phyloP scores from a whole-genome alignment of 2,797 vertebrate genomes.

The Diceros bicornis region DNA sequence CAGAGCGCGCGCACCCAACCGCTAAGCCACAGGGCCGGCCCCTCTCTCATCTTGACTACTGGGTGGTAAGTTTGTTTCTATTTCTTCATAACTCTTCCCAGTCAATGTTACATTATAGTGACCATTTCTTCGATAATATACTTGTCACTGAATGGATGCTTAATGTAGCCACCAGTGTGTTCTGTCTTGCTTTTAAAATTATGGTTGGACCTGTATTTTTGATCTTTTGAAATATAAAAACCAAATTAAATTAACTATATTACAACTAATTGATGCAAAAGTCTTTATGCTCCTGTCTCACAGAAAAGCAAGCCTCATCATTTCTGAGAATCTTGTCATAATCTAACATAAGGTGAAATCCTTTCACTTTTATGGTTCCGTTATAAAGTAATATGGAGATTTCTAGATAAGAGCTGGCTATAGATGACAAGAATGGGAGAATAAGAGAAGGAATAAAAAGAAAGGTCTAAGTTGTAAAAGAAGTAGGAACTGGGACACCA shows the following conservation, averaged over 20 bases:
- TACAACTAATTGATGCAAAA: not conserved
- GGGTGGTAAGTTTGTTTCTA: not conserved
- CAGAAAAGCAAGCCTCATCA: not conserved
- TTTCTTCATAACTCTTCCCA: not conserved
- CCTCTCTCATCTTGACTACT: not conserved
- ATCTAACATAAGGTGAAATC: not conserved
- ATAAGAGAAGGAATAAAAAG: not conserved
- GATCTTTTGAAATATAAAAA: not conserved
- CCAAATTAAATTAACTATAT: not conserved
- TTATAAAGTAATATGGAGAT: not conserved
- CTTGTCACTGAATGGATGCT: not conserved
- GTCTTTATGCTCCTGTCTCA: not conserved
- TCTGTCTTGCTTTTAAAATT: not conserved
- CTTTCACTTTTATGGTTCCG: accelerated
- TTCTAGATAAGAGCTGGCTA: accelerated
- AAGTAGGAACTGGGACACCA: not conserved
- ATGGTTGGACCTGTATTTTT: not conserved
- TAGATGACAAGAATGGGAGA: not conserved
- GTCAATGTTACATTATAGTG: not conserved
- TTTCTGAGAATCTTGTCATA: not conserved
- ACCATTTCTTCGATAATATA: not conserved
- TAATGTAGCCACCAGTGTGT: not conserved
- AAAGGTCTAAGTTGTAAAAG: not conserved
- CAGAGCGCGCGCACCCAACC: too few relatives aligned
- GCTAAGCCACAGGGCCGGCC: too few relatives aligned